A percentile compares a stretch with the other conserved stretches of the same genome.
phyloP scores from a whole-genome alignment of 2,888 invertebrate genomes.

The Drosophila rubida region DNA sequence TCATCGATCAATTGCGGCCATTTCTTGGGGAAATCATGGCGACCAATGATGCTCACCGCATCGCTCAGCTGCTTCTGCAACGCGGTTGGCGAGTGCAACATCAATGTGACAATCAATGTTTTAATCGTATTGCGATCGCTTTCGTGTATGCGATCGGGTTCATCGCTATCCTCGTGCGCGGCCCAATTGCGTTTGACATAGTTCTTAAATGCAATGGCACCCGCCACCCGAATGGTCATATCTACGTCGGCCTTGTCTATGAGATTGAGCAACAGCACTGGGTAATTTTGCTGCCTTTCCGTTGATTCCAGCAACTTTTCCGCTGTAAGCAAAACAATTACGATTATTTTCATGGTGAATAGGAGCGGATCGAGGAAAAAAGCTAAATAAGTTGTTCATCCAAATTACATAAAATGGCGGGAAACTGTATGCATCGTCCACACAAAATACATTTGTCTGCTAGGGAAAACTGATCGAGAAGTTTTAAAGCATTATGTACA shows the following conservation, averaged over 20 bases:
- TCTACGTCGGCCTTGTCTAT: constrained; percentile 93
- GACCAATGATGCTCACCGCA: constrained; percentile 98
- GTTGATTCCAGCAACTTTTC: constrained; percentile 96
- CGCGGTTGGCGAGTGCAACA: constrained; percentile 95
- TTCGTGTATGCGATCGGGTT: constrained; percentile 91
- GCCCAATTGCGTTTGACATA: constrained; percentile 98
- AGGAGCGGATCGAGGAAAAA: too few relatives aligned
- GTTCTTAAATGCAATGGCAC: constrained; percentile 98
- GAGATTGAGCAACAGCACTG: constrained; percentile 92
- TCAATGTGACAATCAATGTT: constrained; percentile 93
- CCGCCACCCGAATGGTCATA: constrained; percentile 93
- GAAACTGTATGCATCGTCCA: too few relatives aligned
- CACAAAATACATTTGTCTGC: too few relatives aligned
- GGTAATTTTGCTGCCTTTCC: constrained; percentile 96
- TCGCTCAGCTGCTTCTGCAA: constrained; percentile 98
- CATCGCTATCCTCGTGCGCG: constrained; percentile 89
- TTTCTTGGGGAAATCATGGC: constrained; percentile 97
- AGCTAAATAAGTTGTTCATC: too few relatives aligned
- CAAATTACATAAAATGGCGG: too few relatives aligned
- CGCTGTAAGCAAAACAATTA: constrained; percentile 86
- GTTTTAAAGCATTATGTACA: not conserved
- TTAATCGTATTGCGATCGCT: constrained; percentile 93
- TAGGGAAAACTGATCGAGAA: not conserved
- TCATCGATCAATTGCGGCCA: constrained; percentile 97
- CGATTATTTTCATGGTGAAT: not conserved